Conservation (phyloP, 2,113 vertebrate species). For the Anoura caudifer region DNA sequence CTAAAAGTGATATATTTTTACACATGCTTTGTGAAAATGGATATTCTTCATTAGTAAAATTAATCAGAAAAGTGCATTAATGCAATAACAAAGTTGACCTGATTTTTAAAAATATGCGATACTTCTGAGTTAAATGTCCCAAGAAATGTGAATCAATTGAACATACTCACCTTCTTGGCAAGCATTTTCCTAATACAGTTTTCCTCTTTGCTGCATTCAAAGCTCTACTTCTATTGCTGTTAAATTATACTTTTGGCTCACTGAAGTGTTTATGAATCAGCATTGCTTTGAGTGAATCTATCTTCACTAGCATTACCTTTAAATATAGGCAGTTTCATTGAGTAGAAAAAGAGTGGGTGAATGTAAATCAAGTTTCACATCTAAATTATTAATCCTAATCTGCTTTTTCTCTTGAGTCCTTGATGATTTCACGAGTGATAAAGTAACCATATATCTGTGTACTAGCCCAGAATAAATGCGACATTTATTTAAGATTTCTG, state of each 20-base stretch:
- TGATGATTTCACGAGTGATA: background rate
- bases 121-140: slow-evolving; percentile 20
- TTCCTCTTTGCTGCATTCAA: slow-evolving; percentile 35
- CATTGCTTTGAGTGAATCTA: slow-evolving; percentile 54
- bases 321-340: slow-evolving; percentile 37
- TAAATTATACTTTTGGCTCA: slow-evolving; percentile 64
- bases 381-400: slow-evolving; percentile 30
- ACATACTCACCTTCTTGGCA: slow-evolving; percentile 37
- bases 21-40: slow-evolving; percentile 29
- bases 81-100: slow-evolving; percentile 54
- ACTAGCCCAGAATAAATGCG: background rate
- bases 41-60: slow-evolving; percentile 42
- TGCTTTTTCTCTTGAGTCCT: background rate
- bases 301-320: slow-evolving; percentile 13
- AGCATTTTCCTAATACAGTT: slow-evolving; percentile 38
- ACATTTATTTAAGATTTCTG: slow-evolving; percentile 28
- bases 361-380: slow-evolving; percentile 40
- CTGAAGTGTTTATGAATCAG: slow-evolving; percentile 73
- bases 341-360: slow-evolving; percentile 38
- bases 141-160: slow-evolving; percentile 32
- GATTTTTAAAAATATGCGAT: slow-evolving; percentile 47
- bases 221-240: slow-evolving; percentile 23
- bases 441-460: background rate
- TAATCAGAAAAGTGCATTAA: slow-evolving; percentile 47
- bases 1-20: slow-evolving; percentile 21